Evolutionary conservation across 2,113 vertebrate genomes (phyloP).

Genomic region (Cyanoramphus novaezelandiae): DNA sequence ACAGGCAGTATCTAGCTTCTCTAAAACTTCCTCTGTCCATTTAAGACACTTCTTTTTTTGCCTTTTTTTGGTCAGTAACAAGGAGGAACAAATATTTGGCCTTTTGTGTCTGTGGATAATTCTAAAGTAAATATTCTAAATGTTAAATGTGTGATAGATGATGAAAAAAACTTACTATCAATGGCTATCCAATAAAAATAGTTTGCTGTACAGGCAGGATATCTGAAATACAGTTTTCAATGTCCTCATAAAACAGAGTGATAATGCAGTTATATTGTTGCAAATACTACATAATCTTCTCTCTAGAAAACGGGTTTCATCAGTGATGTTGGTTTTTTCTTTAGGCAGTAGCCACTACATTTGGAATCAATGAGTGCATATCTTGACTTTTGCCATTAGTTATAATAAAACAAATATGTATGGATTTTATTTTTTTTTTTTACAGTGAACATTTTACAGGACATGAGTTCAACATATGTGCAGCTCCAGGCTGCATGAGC

Average conservation of each 20-base stretch:
- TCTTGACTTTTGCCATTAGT: constrained; percentile 53
- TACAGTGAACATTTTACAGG: not conserved
- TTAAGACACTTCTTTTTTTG: not conserved
- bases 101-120: not conserved
- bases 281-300: not conserved
- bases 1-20: not conserved
- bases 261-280: not conserved
- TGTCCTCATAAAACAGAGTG: not conserved
- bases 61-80: not conserved
- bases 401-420: constrained; percentile 55
- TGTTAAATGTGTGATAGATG: not conserved
- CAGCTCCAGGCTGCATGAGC: not conserved
- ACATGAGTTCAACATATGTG: constrained; percentile 57
- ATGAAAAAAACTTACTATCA: not conserved
- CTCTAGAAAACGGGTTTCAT: not conserved
- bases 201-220: not conserved
- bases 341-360: constrained; percentile 42
- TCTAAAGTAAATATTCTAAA: not conserved
- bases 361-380: constrained; percentile 44
- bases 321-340: not conserved
- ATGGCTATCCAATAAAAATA: not conserved
- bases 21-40: not conserved
- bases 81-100: not conserved
- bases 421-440: constrained; percentile 7
- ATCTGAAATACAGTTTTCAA: not conserved